phyloP scores from a whole-genome alignment of 2,888 invertebrate genomes.

The Callimorpha dominula region DNA sequence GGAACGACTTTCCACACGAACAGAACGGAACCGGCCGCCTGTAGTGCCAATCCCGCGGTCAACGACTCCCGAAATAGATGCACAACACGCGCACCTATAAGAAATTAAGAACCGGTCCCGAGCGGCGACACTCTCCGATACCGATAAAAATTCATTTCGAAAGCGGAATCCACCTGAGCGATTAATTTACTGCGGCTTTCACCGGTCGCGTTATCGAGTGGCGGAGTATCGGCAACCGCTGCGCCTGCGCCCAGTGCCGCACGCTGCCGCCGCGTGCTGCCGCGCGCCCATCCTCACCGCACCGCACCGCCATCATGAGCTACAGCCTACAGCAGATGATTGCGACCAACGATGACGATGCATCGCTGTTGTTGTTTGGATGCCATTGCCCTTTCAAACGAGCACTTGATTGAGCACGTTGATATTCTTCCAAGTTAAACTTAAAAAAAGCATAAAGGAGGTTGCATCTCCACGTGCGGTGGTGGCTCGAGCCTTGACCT shows the following conservation, averaged over 20 bases:
- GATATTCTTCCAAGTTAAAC: background rate
- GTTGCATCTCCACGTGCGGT: constrained; percentile 64
- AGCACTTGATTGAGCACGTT: background rate
- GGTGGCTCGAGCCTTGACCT: constrained; percentile 64
- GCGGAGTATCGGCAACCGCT: constrained; percentile 35
- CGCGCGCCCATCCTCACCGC: background rate
- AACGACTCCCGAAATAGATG: constrained; percentile 86
- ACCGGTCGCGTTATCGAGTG: constrained; percentile 62
- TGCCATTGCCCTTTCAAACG: no score
- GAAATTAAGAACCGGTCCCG: constrained; percentile 81
- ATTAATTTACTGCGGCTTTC: constrained; percentile 80
- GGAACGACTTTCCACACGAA: constrained; percentile 60
- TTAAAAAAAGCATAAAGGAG: constrained; percentile 58
- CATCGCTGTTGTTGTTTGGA: background rate
- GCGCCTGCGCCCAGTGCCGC: constrained; percentile 3
- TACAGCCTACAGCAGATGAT: no score
- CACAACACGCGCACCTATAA: constrained; percentile 77
- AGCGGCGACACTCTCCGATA: constrained; percentile 69
- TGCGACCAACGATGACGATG: background rate
- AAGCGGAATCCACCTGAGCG: constrained; percentile 82
- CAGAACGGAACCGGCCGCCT: constrained; percentile 68
- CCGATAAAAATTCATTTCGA: constrained; percentile 82
- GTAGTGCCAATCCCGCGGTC: constrained; percentile 80
- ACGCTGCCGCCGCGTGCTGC: background rate
- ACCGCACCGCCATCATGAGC: background rate